Evolutionary conservation across 2,797 vertebrate species (phyloP), one percentile per base, ranked within the genome.

Genomic region (Muscicapa comitata): DNA sequence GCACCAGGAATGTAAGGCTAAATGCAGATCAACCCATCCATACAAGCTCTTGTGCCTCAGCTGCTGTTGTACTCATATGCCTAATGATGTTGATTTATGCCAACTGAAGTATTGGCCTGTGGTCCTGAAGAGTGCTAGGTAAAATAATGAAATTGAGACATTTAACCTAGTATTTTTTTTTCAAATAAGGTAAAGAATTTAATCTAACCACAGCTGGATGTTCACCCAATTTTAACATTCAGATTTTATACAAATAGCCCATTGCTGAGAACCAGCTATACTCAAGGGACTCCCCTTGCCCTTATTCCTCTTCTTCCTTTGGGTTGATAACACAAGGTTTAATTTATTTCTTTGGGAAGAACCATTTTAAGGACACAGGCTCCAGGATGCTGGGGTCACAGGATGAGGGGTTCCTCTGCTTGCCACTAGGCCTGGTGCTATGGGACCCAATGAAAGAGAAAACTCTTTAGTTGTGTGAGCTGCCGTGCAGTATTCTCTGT

Each of bases 241-340:
- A 86, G 31, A 43, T 94, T 85, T 81, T 57, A 63, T 28, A 43
- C 5, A 53, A 65, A 67, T 1, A 65, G 35, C 38, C 25, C 17
- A n/a, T 42, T 71, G 48, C 3, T 66, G 51, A 86, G 31, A 71
- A 54, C 17, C 29, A 25, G 19, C 20, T 85, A 13, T 55, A 51
- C 4, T 40, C 23, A 48, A 45, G 42, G 35, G 29, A 45, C 17
- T 53, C 7, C 1, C 5, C 9, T 47, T 1, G 0, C 19, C 7
- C 38, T 2, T 2, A 10, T 16, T 55, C 7, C 6, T 19, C 21
- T 71, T 76, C 17, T 2, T 77, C 20, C n/a, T 68, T 54, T 58
- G 17, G 2, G 19, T 6, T 65, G 45, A 24, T 57, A 80, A 61
- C 7, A 76, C 11, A 20, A 50, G 76, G 13, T 48, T 62, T 48